Conservation (phyloP, 2,113 vertebrate genomes). For the Aramus guarauna region DNA sequence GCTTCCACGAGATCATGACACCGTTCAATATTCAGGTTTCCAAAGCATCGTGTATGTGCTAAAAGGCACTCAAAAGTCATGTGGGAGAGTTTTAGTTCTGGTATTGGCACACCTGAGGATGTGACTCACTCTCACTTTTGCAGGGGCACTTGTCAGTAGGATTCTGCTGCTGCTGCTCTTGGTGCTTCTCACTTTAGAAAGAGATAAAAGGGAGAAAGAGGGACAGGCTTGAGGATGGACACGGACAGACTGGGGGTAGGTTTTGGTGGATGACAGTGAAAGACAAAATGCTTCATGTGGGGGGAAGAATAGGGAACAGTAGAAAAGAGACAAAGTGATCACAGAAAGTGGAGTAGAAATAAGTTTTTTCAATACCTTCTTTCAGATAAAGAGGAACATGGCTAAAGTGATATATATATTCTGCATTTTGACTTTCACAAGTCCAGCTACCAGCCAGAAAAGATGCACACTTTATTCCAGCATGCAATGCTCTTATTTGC, state of each 20-base stretch:
- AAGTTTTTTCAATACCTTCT: background rate
- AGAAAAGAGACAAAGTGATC: background rate
- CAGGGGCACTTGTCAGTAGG: background rate
- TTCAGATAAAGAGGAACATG: background rate
- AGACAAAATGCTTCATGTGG: background rate
- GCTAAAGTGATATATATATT: background rate
- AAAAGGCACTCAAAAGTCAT: background rate
- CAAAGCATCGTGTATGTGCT: background rate
- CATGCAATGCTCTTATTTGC: background rate
- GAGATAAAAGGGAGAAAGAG: background rate
- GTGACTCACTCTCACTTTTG: background rate
- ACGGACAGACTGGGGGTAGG: background rate
- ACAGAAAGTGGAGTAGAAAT: background rate
- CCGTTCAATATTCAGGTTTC: background rate
- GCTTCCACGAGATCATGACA: background rate
- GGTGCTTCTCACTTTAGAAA: rapidly evolving
- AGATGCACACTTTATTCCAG: background rate
- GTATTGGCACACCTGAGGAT: background rate
- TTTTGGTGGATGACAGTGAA: background rate
- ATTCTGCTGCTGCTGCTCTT: background rate
- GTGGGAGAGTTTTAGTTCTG: background rate
- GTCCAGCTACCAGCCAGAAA: background rate
- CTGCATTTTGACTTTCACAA: background rate
- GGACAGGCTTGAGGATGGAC: background rate
- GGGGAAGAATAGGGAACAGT: background rate